Evolutionary conservation across 2,797 vertebrate genomes (phyloP), one percentile per base, ranked within the genome.

Genomic region (Ctenosaura bakeri): DNA sequence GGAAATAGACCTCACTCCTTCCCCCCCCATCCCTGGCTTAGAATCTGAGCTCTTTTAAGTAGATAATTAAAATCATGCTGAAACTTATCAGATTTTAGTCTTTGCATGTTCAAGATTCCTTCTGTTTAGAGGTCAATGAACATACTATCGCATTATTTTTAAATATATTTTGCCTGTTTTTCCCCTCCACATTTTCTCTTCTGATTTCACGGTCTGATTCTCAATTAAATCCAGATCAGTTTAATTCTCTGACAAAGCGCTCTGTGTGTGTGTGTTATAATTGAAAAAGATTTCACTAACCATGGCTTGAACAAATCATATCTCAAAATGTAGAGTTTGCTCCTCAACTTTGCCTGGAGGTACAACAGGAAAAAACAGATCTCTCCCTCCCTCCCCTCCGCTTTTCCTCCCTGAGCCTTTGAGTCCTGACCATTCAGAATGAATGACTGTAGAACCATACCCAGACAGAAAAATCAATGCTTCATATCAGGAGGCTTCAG

Each of bases 381-480:
- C 98, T 98, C 97, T 95, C 90, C 94, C 88, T 32, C 66, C 88
- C 50, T 94, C 78, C 93, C 92, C 35, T 56, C 6, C 26, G 18
- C 18, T 64, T 0, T 73, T 79, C 93, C 78, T 92, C 83, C 96
- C 97, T 97, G 97, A 98, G 97, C 98, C 98, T 98, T 97, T 97
- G 98, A 98, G 98, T 98, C 95, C 97, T 97, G 98, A 98, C 98
- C 98, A 98, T 98, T 98, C 97, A 98, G 98, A 99, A 99, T 99
- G 98, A 98, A 99, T 99, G 98, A 98, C 97, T 98, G 98, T 97
- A 98, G 98, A 98, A 97, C 97, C 96, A 97, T 96, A 96, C 97
- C 97, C 96, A 97, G 99, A 99, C 98, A 99, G 98, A 98, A 99
- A 99, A 99, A 99, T 99, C 99, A 99, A 99, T 99, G 98, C 97